Base-by-base conservation (phyloP, 2,888 invertebrate genomes). In the Sphaerophoria taeniata region DNA sequence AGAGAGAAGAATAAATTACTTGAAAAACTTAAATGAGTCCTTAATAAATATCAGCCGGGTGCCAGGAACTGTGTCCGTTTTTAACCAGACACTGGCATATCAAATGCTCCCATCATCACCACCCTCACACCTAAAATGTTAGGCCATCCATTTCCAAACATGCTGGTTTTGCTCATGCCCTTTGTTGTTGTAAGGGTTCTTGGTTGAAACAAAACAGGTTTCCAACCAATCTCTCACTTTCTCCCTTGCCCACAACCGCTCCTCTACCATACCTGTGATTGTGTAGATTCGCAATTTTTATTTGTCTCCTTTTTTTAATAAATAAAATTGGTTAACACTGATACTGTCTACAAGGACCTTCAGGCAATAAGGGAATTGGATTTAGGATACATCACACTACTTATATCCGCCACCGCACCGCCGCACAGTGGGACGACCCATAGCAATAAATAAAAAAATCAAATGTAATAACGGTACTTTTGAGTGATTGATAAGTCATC, bases 21-120 rank as follows among this genome's bases (percentile, higher is more conserved):
- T 55, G 76, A 60, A 82, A 82, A 82, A 82, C 81, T 82, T 82
- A 76, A 81, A 81, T 76, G 71, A 81, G 81, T 81, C 76, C 81
- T 76, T 71, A 81, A 82, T 71, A 81, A 82, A 81, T 81, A 71
- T 81, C 81, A 77, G 67, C 34, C 60, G 2, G 60, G 67, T 76
- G 60, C 53, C 76, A 72, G 71, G 71, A 72, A 60, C 67, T 76
- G 65, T 67, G 70, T 75, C 56, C 70, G 55, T 63, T 78, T 78
- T 72, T 53, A 56, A 33, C 61, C 55, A 61, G 55, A 61, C 72
- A 55, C 61, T 31, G n/a, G 51, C 31, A 45, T 47, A 74, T 33
- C 65, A 45, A 74, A 70, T 70, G 70, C 51, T 80, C 80, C 74
- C 61, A 75, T 75, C 49, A 33, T 75, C 49, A 33, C 69, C 75